Evolutionary conservation across 2,113 vertebrate genomes (phyloP).

Genomic region (Callipepla squamata): DNA sequence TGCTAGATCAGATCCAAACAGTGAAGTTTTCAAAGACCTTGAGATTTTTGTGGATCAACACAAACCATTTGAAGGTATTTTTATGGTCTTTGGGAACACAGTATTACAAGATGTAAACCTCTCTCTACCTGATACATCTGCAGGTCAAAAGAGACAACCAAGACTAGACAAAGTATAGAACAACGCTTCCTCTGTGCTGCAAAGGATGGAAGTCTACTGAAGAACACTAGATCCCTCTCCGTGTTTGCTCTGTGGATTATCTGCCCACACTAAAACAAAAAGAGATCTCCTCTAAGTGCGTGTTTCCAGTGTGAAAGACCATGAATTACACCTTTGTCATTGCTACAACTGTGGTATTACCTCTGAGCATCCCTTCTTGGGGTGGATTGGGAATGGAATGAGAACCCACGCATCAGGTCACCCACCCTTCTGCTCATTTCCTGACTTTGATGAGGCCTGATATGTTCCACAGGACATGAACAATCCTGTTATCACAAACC

Average conservation of each 20-base stretch:
- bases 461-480: background rate
- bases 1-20: background rate
- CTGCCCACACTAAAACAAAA: background rate
- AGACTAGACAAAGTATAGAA: background rate
- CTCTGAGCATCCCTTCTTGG: background rate
- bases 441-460: background rate
- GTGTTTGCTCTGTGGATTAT: background rate
- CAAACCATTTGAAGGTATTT: background rate
- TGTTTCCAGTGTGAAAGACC: background rate
- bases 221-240: background rate
- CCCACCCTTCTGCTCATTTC: background rate
- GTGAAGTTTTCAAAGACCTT: background rate
- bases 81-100: background rate
- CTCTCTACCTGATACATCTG: background rate
- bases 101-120: background rate
- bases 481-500: background rate
- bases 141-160: background rate
- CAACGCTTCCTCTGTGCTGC: background rate
- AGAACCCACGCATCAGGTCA: background rate
- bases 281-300: background rate
- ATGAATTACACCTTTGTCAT: background rate
- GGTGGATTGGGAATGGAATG: background rate
- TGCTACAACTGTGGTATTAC: background rate
- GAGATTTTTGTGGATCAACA: background rate
- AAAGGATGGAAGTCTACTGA: background rate